phyloP scores from a whole-genome alignment of 2,888 invertebrate genomes.

The Cancer borealis region DNA sequence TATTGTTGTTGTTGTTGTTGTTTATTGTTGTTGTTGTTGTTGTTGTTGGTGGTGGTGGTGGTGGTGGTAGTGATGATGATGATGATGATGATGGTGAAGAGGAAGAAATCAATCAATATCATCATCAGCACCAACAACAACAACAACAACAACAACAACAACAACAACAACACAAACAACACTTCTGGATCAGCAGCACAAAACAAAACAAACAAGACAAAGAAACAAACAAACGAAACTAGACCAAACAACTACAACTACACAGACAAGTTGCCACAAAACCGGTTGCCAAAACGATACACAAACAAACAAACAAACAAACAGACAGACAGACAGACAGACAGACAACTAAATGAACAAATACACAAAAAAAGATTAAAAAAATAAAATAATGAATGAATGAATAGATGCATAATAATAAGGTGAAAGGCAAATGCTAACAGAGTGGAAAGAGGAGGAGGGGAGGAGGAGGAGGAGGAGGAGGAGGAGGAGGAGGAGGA shows the following conservation, averaged over 20 bases:
- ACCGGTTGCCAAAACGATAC: background rate
- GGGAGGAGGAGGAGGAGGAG: constrained; percentile 8
- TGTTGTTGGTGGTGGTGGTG: background rate
- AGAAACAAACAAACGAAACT: no score
- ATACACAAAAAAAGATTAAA: background rate
- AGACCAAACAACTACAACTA: no score
- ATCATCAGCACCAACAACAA: no score
- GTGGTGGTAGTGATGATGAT: background rate
- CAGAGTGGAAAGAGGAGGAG: background rate
- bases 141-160: no score
- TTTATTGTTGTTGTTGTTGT: background rate
- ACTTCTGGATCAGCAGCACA: no score
- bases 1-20: constrained; percentile 2
- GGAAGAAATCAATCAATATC: no score
- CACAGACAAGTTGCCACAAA: no score
- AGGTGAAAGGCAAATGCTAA: background rate
- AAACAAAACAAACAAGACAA: no score
- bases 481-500: background rate
- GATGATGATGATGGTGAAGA: no score
- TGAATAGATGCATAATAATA: background rate
- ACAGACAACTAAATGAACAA: background rate
- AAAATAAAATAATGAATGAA: background rate
- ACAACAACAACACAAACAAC: no score
- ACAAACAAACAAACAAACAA: no score
- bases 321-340: background rate